Base-by-base conservation (phyloP, 2,888 invertebrate species). In the Eurois occulta region DNA sequence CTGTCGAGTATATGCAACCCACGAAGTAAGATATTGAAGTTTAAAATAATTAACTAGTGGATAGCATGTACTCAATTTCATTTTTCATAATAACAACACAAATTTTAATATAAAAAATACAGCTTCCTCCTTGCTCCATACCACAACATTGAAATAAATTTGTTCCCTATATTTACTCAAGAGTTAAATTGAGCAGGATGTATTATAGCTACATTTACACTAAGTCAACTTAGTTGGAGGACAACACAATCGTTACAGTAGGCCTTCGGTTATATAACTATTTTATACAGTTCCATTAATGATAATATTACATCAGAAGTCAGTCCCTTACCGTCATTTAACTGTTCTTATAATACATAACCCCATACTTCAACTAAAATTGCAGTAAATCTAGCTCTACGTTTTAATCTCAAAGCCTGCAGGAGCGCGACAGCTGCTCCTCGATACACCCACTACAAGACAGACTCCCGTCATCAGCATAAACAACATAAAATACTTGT, bases 151-250 rank as follows among this genome's bases (percentile, higher is more conserved):
- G 90, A 87, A 89, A 91, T 90, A 91, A 90, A 89, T 91, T 91
- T 92, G 94, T 92, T 94, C 90, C 92, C 94, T 94, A 93, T 92
- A 93, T 93, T 93, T 93, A 94, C 95, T 95, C 95, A 93, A 92
- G 93, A 94, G 92, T 94, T 94, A 93, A 94, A 96, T 96, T 96
- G 96, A 96, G 96, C 96, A 96, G 93, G 89, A 94, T 93, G 92
- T 93, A 92, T 94, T 95, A 96, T 90, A 94, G 91, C 95, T 96
- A 96, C 92, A 91, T 93, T 94, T 94, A 95, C 88, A 94, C 95
- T 95, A 95, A 93, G 91, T 95, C 95, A 95, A 95, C 95, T 95
- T 94, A 94, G 95, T 95, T 95, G 96, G 94, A 93, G 94, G 94
- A 94, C 94, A 93, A 91, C 91, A 91, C 91, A 90, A 90, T 87